Evolutionary conservation across 2,888 invertebrate genomes (phyloP).

Genomic region (Cataglyphis cursor): DNA sequence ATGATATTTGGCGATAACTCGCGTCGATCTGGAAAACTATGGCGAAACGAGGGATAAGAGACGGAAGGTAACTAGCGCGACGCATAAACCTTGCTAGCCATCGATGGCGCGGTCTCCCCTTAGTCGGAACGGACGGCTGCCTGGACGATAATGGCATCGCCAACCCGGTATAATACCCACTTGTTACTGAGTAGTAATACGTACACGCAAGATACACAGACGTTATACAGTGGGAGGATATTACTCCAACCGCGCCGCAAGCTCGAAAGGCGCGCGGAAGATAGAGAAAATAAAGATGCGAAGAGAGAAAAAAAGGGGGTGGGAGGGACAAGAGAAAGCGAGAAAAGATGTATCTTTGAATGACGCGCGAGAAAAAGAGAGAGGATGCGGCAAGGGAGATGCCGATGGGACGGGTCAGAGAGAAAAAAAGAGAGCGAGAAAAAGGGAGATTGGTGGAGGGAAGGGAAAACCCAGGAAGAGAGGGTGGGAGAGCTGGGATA

Average conservation of each 20-base stretch:
- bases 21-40: constrained; percentile 35
- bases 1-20: constrained; percentile 34
- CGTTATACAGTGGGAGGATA: constrained; percentile 71
- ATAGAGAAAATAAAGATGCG: constrained; percentile 48
- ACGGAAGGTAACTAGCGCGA: constrained; percentile 31
- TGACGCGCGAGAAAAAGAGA: constrained; percentile 43
- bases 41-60: constrained; percentile 10
- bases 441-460: constrained; percentile 53
- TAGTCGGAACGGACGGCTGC: constrained; percentile 62
- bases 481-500: constrained; percentile 75
- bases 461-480: constrained; percentile 58
- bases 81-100: constrained; percentile 67
- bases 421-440: constrained; percentile 59
- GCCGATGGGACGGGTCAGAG: constrained; percentile 40
- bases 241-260: constrained; percentile 81
- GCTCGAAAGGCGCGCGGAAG: constrained; percentile 64
- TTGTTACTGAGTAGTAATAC: constrained; percentile 83
- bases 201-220: constrained; percentile 65
- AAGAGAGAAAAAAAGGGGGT: constrained; percentile 56
- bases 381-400: constrained; percentile 57
- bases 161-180: constrained; percentile 81
- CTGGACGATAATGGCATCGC: constrained; percentile 66
- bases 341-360: constrained; percentile 44
- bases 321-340: constrained; percentile 53
- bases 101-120: constrained; percentile 67